Base-by-base conservation (phyloP, 2,888 invertebrate species). In the Phortica magna region DNA sequence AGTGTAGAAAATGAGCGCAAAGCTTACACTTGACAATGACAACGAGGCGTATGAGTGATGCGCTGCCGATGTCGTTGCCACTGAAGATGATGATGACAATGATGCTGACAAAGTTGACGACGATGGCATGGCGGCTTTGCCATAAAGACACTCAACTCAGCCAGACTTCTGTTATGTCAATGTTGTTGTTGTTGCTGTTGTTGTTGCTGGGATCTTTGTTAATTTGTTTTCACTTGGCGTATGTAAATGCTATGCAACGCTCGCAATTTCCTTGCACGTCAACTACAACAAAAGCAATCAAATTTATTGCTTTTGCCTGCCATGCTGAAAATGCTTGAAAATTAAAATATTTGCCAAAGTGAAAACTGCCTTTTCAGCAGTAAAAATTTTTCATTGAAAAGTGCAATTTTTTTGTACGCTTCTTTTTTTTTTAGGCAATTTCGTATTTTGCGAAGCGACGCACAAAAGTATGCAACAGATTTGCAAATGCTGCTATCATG, bases 401-500 rank as follows among this genome's bases (percentile, higher is more conserved):
- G 48, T 9, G 31, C 31, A 31, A 1, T 31, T 31, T 31, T 31
- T 31, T 31, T 31, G 5, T n/a, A 31, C 31, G 31, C 5, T 31
- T 31, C 0, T 31, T 31, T 48, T 48, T 48, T 48, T 22, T 59
- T 4, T 17, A 17, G 19, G 22, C 22, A 19, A 59, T 59, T 61
- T 61, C 4, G 17, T 3, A n/a, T 59, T 59, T 59, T 59, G 57
- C 57, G 14, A 59, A 61, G 22, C 61, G 9, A 61, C 61, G 41
- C 65, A 19, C 19, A 65, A 65, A 61, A 61, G 61, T 65, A 39
- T 41, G 65, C 65, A 65, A 65, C 65, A 65, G 65, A 65, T 65
- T 65, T 65, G 65, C 41, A 31, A 65, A 19, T 19, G 19, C 59
- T n/a, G n/a, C n/a, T 7, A 59, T 7, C 59, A 12, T 19, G 59